Percentiles rank a stretch among this genome's conserved stretches.
phyloP scores from a whole-genome alignment of 2,888 invertebrate species.

The Osmoderma eremita region DNA sequence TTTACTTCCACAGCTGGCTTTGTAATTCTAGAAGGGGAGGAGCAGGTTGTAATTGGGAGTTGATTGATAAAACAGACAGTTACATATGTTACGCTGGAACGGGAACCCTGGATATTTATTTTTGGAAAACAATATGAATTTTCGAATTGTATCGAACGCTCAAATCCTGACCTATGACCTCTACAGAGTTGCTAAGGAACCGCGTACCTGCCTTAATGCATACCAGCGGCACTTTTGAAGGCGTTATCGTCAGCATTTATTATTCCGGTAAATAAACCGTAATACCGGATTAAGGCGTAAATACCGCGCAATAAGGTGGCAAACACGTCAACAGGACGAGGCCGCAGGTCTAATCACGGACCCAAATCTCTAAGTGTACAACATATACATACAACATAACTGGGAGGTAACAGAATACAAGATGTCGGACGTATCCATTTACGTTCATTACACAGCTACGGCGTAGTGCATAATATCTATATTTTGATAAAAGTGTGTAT shows the following conservation, averaged over 20 bases:
- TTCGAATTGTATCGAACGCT: slow-evolving; percentile 39
- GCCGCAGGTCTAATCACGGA: slow-evolving; percentile 48
- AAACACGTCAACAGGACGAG: slow-evolving; percentile 55
- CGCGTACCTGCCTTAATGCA: slow-evolving; percentile 19
- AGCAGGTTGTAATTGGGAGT: too few relatives aligned
- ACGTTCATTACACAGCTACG: not conserved
- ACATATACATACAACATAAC: slow-evolving; percentile 28
- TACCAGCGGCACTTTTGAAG: slow-evolving; percentile 33
- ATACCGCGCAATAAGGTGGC: slow-evolving; percentile 50
- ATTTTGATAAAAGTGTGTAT: slow-evolving; percentile 51
- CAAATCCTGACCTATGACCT: slow-evolving; percentile 43
- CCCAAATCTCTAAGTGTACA: slow-evolving; percentile 13
- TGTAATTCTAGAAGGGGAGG: too few relatives aligned
- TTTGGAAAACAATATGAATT: slow-evolving; percentile 34
- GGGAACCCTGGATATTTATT: slow-evolving; percentile 32
- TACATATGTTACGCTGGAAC: not conserved
- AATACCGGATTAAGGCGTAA: slow-evolving; percentile 34
- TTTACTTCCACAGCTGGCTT: too few relatives aligned
- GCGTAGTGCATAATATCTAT: not conserved
- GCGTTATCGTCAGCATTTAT: slow-evolving; percentile 10
- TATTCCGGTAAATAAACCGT: slow-evolving; percentile 31
- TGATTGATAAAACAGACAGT: not conserved
- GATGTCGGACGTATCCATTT: slow-evolving; percentile 32
- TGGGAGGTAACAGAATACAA: slow-evolving; percentile 33
- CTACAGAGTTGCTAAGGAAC: slow-evolving; percentile 43